phyloP scores from a whole-genome alignment of 2,888 invertebrate genomes.

The Drosophila antonietae region DNA sequence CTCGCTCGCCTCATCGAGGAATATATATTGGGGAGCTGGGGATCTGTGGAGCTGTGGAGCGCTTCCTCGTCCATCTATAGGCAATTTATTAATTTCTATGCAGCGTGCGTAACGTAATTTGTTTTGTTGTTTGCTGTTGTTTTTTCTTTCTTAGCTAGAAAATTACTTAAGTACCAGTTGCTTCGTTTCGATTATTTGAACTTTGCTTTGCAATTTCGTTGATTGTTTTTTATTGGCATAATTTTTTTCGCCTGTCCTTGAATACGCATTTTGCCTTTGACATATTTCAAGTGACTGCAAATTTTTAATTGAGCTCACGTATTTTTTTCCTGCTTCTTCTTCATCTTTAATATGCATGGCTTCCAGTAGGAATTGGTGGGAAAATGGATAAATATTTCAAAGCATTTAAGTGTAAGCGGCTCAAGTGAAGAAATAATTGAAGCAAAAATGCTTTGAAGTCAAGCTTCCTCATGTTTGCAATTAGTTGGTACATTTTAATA shows the following conservation, averaged over 20 bases:
- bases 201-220: conserved; percentile 70
- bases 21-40: background rate
- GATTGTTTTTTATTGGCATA: conserved; percentile 61
- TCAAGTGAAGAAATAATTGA: conserved; percentile 21
- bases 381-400: conserved; percentile 6
- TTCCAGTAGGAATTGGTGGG: background rate
- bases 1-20: conserved; percentile 14
- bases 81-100: conserved; percentile 79
- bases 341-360: background rate
- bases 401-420: background rate
- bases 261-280: background rate
- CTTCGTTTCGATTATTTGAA: conserved; percentile 64
- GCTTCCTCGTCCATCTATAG: conserved; percentile 11
- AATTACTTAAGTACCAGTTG: conserved; percentile 63
- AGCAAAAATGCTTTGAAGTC: conserved; percentile 28
- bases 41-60: background rate
- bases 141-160: conserved; percentile 39
- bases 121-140: conserved; percentile 47
- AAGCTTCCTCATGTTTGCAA: background rate
- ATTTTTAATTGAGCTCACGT: conserved; percentile 7
- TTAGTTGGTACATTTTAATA: background rate
- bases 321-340: too few relatives aligned
- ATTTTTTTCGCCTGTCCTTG: conserved; percentile 1
- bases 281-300: background rate
- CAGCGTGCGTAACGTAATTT: conserved; percentile 73